A percentile compares a stretch with the other conserved stretches of the same genome.
phyloP scores from a whole-genome alignment of 2,888 invertebrate species.

The Seira ritae region DNA sequence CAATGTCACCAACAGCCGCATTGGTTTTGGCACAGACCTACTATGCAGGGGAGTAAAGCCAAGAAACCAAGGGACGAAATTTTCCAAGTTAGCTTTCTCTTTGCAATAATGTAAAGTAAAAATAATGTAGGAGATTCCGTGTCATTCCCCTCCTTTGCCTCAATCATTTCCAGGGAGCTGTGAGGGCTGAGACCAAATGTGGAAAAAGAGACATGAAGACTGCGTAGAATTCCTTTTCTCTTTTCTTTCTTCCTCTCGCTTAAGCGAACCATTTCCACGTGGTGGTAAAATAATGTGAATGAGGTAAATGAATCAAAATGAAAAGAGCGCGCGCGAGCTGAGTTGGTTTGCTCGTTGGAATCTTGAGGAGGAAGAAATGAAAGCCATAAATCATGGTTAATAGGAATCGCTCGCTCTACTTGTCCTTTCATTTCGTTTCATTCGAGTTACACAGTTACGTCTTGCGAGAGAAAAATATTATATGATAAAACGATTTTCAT shows the following conservation, averaged over 20 bases:
- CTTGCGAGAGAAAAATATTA: neutral
- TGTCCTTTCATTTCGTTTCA: conserved; percentile 67
- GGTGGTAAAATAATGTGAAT: conserved; percentile 50
- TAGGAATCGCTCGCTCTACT: conserved; percentile 66
- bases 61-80: neutral
- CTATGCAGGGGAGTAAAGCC: neutral
- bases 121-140: neutral
- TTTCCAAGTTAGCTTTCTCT: neutral
- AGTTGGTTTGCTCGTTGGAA: conserved; percentile 19
- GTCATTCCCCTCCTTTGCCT: neutral
- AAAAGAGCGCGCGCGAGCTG: conserved; percentile 16
- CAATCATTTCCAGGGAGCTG: neutral
- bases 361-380: conserved; percentile 66
- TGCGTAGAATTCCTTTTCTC: conserved; percentile 19
- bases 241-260: neutral
- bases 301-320: conserved; percentile 61
- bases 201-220: no score
- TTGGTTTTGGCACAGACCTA: neutral
- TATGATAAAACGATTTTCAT: conserved; percentile 15
- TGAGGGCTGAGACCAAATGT: neutral
- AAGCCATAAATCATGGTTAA: conserved; percentile 72
- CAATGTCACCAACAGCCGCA: conserved; percentile 7
- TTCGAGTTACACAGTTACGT: conserved; percentile 17
- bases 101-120: neutral
- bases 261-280: conserved; percentile 42